Percentiles rank a stretch among this genome's conserved stretches.
phyloP scores from a whole-genome alignment of 2,888 invertebrate genomes.

The Tuta absoluta region DNA sequence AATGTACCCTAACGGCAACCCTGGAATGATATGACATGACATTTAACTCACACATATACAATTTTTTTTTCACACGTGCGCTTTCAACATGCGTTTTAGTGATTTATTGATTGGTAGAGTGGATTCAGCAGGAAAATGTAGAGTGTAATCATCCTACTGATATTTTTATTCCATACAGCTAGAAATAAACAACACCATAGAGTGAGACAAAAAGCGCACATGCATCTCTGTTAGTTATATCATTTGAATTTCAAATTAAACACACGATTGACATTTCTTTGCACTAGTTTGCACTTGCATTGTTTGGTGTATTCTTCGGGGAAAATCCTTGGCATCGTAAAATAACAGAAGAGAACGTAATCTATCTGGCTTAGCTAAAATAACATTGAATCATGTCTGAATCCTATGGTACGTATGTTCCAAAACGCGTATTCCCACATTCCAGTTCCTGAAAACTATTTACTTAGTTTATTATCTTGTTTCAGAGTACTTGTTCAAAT shows the following conservation, averaged over 20 bases:
- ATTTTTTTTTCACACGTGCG: background rate
- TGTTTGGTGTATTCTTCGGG: background rate
- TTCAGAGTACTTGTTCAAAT: constrained; percentile 92
- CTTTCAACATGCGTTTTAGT: background rate
- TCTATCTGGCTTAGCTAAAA: background rate
- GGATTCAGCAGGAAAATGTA: background rate
- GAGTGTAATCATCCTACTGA: background rate
- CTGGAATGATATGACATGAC: too few species aligned
- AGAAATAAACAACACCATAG: background rate
- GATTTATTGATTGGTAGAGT: background rate
- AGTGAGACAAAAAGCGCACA: background rate
- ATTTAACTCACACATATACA: background rate
- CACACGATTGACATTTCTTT: constrained; percentile 11
- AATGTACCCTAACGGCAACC: too few species aligned
- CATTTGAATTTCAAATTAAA: background rate
- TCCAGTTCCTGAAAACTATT: background rate
- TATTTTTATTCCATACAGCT: background rate
- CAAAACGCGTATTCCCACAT: background rate
- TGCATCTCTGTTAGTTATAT: background rate
- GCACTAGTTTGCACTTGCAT: too few species aligned
- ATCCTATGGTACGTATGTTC: constrained; percentile 16
- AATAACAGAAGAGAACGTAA: background rate
- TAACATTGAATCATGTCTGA: constrained; percentile 14
- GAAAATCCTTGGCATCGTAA: background rate
- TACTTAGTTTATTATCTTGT: constrained; percentile 35